Base-by-base conservation (phyloP, 1,140 invertebrate genomes). In the Dreissena polymorpha region DNA sequence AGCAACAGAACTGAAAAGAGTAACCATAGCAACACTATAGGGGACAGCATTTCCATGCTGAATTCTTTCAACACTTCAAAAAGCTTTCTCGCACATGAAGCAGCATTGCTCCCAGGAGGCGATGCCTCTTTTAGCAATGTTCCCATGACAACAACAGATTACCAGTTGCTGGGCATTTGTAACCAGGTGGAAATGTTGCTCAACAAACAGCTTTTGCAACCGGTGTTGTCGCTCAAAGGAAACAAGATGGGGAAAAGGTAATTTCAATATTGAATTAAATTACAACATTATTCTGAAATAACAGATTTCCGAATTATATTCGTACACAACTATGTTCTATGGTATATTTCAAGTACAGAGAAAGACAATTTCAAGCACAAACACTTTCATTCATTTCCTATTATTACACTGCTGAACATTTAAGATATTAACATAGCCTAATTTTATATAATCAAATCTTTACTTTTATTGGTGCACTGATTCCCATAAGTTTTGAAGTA, bases 111-210 rank as follows among this genome's bases (percentile, higher is more conserved):
- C n/a, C 27, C 63, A 14, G 65, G 57, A 75, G 77, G 81, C 23
- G 73, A 71, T 25, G 70, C 29, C 1, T 68, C 72, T n/a, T 0
- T n/a, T 18, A 50, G 27, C 16, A 53, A 25, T 25, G 65, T 63
- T 14, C 65, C 74, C 50, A 25, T 53, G 7, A 53, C 51, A 49
- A 72, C 60, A 21, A 88, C 88, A 51, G 91, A 92, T 63, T 89
- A 88, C 75, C 81, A 84, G 13, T 81, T 92, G 12, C 77, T 92
- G 51, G 88, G 90, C 0, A 86, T 92, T 13, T 91, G 88, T 76
- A 90, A 86, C 67, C 89, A 92, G 63, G 55, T 91, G 8, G 90
- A 92, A 78, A 88, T 86, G 50, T 39, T 91, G 70, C 86, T 92
- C 7, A 89, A 90, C 60, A 85, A 89, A 81, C 84, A 92, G 74